Evolutionary conservation across 2,797 vertebrate species (phyloP).

Genomic region (Pelodytes ibericus): DNA sequence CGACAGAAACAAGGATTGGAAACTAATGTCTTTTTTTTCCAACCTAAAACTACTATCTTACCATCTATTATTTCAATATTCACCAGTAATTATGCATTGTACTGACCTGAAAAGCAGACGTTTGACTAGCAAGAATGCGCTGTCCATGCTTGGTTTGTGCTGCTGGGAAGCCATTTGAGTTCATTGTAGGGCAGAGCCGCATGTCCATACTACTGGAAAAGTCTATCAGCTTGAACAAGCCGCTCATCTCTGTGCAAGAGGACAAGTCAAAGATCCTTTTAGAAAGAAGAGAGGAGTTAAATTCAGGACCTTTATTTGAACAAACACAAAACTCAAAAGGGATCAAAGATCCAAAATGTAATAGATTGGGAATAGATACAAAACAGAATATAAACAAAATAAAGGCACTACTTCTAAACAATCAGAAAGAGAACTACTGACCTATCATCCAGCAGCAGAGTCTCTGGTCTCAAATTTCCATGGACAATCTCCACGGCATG

Average conservation of each 20-base stretch:
- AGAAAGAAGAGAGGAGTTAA: background rate
- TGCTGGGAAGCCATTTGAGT: conserved; percentile 66
- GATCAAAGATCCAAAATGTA: background rate
- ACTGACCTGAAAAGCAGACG: conserved; percentile 71
- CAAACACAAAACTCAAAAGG: too few relatives aligned
- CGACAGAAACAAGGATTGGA: too few relatives aligned
- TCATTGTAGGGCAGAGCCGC: conserved; percentile 57
- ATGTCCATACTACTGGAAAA: conserved; percentile 78
- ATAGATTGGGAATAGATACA: background rate
- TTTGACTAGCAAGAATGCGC: conserved; percentile 67
- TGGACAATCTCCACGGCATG: conserved; percentile 75
- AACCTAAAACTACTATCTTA: too few relatives aligned
- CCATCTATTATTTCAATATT: too few relatives aligned
- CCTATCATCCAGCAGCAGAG: conserved; percentile 75
- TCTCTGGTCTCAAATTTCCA: conserved; percentile 71
- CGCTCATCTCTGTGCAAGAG: conserved; percentile 57
- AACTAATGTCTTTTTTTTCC: too few relatives aligned
- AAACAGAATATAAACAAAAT: background rate
- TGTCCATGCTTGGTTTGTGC: conserved; percentile 67
- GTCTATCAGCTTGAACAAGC: conserved; percentile 74
- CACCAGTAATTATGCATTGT: background rate
- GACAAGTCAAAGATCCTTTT: conserved; percentile 67
- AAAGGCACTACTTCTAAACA: background rate
- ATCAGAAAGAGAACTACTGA: conserved; percentile 53
- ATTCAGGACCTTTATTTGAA: background rate